A percentile compares a stretch with the other conserved stretches of the same genome.
phyloP scores from a whole-genome alignment of 2,888 invertebrate genomes.

The Erebia ligea region DNA sequence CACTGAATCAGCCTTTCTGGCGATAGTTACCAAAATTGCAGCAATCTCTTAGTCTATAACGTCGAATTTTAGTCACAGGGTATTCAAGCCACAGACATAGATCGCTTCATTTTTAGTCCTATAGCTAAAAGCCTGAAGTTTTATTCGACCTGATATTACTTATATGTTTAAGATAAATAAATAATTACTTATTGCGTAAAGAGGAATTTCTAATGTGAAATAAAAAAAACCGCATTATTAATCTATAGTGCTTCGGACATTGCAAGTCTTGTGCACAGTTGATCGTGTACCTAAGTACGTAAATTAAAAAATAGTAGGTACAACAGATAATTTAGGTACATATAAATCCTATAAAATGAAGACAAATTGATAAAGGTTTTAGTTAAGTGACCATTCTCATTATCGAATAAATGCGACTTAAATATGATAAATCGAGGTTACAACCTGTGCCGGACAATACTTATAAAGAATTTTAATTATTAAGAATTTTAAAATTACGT shows the following conservation, averaged over 20 bases:
- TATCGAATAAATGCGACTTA: not conserved
- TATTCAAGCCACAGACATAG: not conserved
- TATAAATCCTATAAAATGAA: no score
- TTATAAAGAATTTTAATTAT: not conserved
- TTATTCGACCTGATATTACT: not conserved
- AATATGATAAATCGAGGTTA: not conserved
- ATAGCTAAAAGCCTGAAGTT: not conserved
- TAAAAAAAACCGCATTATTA: not conserved
- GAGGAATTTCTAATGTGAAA: not conserved
- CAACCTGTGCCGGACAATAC: not conserved
- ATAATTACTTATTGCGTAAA: constrained; percentile 4
- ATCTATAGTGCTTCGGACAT: not conserved
- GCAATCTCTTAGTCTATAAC: no score
- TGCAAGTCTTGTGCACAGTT: not conserved
- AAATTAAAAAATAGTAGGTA: not conserved
- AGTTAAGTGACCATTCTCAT: not conserved
- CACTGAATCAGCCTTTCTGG: no score
- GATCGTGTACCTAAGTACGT: not conserved
- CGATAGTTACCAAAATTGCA: no score
- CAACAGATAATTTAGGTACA: not conserved
- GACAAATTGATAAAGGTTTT: not conserved
- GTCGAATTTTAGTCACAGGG: not conserved
- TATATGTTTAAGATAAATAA: not conserved
- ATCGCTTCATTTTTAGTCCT: not conserved
- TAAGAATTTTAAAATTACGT: not conserved